Evolutionary conservation across 2,113 vertebrate species (phyloP).

Genomic region (Pterocles gutturalis): DNA sequence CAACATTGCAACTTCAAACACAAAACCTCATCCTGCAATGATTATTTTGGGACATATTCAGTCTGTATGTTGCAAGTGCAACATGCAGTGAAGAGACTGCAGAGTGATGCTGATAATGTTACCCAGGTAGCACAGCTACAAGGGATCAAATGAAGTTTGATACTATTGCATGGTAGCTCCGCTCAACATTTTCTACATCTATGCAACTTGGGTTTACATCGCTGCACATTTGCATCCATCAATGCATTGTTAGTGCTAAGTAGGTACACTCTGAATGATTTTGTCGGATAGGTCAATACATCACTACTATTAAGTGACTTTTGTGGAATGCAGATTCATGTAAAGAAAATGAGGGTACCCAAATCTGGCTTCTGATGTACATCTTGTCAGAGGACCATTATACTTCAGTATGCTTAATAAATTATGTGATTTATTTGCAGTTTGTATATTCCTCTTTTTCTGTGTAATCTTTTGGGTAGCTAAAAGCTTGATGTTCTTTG

Average conservation of each 20-base stretch:
- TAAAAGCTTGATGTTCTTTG: not conserved
- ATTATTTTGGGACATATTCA: not conserved
- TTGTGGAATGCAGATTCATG: not conserved
- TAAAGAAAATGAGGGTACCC: not conserved
- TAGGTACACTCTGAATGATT: not conserved
- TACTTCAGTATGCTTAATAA: not conserved
- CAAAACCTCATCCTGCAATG: not conserved
- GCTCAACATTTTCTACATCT: not conserved
- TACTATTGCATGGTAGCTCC: not conserved
- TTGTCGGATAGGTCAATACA: not conserved
- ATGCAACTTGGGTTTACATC: not conserved
- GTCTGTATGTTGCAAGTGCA: not conserved
- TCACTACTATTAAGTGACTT: not conserved
- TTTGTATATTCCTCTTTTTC: not conserved
- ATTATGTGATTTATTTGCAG: not conserved
- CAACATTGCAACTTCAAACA: not conserved
- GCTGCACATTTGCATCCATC: not conserved
- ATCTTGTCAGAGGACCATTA: not conserved
- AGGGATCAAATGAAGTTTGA: not conserved
- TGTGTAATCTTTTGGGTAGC: not conserved
- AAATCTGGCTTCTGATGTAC: not conserved
- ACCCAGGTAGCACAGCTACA: not conserved
- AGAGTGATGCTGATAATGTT: not conserved
- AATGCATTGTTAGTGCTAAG: not conserved
- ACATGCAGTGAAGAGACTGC: not conserved